Evolutionary conservation across 2,113 vertebrate genomes (phyloP).

Genomic region (Alethe diademata): DNA sequence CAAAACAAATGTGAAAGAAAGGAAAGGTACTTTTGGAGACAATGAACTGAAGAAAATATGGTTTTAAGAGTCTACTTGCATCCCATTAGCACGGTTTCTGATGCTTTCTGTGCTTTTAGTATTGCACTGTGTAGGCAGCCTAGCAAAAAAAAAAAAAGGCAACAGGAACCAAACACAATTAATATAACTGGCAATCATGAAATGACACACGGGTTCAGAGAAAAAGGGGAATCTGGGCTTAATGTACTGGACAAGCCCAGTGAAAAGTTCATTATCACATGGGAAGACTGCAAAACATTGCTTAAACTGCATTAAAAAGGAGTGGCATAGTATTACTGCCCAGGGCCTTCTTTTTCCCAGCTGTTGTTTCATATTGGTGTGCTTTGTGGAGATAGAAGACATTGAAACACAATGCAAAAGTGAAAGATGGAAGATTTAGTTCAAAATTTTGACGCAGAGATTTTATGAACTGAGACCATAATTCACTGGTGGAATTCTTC

Average conservation of each 20-base stretch:
- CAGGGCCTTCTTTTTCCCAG: not conserved
- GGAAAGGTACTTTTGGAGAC: not conserved
- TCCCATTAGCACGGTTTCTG: not conserved
- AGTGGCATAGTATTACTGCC: not conserved
- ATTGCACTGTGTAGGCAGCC: not conserved
- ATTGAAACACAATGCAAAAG: not conserved
- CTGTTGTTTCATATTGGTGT: not conserved
- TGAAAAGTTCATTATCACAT: not conserved
- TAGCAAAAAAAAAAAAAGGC: not conserved
- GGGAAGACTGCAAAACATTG: not conserved
- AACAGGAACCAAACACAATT: rapidly evolving
- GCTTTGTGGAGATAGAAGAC: not conserved
- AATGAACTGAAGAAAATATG: not conserved
- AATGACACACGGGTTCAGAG: not conserved
- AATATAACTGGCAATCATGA: not conserved
- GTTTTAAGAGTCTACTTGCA: not conserved
- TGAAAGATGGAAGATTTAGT: not conserved
- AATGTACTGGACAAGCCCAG: not conserved
- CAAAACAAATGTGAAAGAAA: not conserved
- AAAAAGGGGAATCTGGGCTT: not conserved
- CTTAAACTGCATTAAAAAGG: not conserved
- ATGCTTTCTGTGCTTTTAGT: not conserved
- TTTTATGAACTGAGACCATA: not conserved
- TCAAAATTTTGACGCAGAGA: not conserved
- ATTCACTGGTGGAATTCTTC: not conserved